Percentiles rank a stretch among this genome's conserved stretches.
Evolutionary conservation across 2,888 invertebrate species (phyloP).

Genomic region (Andrena trimmerana): DNA sequence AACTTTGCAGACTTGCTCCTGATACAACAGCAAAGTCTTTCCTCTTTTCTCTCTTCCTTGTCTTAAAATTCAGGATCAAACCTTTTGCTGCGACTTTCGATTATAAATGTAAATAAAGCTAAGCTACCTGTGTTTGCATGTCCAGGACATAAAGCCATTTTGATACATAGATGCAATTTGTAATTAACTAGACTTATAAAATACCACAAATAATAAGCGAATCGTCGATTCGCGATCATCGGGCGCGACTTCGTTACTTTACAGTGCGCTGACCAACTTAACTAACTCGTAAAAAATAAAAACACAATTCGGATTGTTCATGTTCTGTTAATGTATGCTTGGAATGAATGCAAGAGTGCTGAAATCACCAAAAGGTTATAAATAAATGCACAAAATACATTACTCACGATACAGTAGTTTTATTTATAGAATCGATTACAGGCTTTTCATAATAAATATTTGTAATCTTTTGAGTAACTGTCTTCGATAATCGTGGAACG

Average conservation of each 20-base stretch:
- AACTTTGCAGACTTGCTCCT: neutral
- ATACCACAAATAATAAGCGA: conserved; percentile 48
- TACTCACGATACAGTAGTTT: conserved; percentile 59
- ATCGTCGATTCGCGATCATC: conserved; percentile 33
- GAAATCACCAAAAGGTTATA: conserved; percentile 59
- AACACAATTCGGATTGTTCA: conserved; percentile 7
- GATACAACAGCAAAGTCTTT: conserved; percentile 9
- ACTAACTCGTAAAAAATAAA: too few relatives aligned
- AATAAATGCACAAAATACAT: conserved; percentile 52
- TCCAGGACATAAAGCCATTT: conserved; percentile 25
- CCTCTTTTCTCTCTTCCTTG: neutral
- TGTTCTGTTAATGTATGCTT: conserved; percentile 12
- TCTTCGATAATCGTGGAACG: conserved; percentile 37
- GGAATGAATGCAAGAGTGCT: conserved; percentile 63
- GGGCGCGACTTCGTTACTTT: conserved; percentile 69
- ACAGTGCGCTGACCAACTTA: conserved; percentile 68
- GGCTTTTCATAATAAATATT: conserved; percentile 51
- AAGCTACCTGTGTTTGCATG: conserved; percentile 19
- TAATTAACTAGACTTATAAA: conserved; percentile 18
- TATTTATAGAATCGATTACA: conserved; percentile 68
- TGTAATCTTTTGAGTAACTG: conserved; percentile 45
- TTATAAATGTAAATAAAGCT: conserved; percentile 5
- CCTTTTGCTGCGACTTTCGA: neutral
- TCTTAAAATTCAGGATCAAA: neutral
- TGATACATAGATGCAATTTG: conserved; percentile 15